Evolutionary conservation across 2,888 invertebrate species (phyloP), one percentile per base, ranked within the genome.

Genomic region (Drosophila mercatorum): DNA sequence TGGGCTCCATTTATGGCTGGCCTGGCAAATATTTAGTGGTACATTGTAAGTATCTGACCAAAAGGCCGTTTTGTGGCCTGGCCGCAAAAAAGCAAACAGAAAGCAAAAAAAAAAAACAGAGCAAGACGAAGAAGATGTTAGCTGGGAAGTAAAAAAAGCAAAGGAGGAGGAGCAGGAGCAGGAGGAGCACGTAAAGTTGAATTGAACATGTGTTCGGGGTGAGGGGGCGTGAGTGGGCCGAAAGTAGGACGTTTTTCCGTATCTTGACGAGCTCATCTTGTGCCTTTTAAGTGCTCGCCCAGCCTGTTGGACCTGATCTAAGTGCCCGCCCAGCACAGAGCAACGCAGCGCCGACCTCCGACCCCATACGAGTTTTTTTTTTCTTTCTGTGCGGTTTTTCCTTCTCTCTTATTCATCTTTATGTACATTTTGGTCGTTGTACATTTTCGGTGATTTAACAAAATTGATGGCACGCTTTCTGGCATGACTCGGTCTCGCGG

Each of bases 191-290:
- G 67, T 69, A 72, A 70, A 76, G 67, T 59, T 61, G 76, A 79
- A 75, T 75, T 79, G 79, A 77, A 87, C 88, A 83, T 84, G 82
- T 83, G 88, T 79, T 78, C 51, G 70, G 41, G 40, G 3, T 6
- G 43, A 14, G 47, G 28, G 38, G 12, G 22, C 26, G 53, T 34
- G 5, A 40, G 8, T 7, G 46, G 31, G 17, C 43, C 11, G 17
- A n/a, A 26, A 28, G 53, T 5, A 8, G 65, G 40, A 61, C 47
- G 60, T 55, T 68, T 68, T 55, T 56, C 64, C 64, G 70, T 81
- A 88, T 84, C 77, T 70, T 79, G 83, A 87, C 85, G 77, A 82
- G 80, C 85, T 85, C 86, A 82, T 88, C 83, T 85, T 78, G 59
- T 78, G 88, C 75, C 77, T 75, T 74, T 81, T 74, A 84, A 87